Base-by-base conservation (phyloP, 2,113 vertebrate genomes). In the Thomomys bottae region DNA sequence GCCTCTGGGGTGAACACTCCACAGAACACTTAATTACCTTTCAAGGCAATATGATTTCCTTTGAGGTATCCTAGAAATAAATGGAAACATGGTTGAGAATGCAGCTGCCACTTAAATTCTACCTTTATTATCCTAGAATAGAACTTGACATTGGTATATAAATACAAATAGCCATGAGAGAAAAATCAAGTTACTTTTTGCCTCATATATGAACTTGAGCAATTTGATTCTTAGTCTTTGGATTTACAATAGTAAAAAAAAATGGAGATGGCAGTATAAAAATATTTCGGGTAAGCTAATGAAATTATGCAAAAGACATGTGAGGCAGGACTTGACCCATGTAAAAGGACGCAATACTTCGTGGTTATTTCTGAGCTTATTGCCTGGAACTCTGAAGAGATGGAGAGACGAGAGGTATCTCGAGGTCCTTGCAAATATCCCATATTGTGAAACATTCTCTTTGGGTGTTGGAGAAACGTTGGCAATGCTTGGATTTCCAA, bases 281-380 rank as follows among this genome's bases (percentile, higher is more conserved):
- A 76, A 73, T 30, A 2, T 86, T 49, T 26, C 57, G 73, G 54
- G 36, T 28, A 91, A 80, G 88, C 83, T 93, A 94, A 76, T 79
- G 78, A 95, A 85, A 76, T 80, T 85, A 82, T 85, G 11, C 82
- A 84, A 93, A 90, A 94, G 24, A 20, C 26, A n/a, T 59, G 54
- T 92, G 92, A 78, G 42, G 73, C 36, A 82, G 61, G 72, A 67
- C 45, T 73, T 9, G 6, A 61, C 12, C 66, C 26, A 75, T 36
- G n/a, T n/a, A 5, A 34, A 66, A 70, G 14, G 82, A 6, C 45
- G 71, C 38, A 85, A 14, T 75, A 76, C 73, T 94, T 28, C 0
- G 4, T n/a, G 49, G 68, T 93, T 92, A 80, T 90, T 94, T 94
- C 75, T 79, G 54, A 75, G 54, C 70, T 89, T 70, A 45, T 8